A percentile compares a stretch with the other conserved stretches of the same genome.
phyloP scores from a whole-genome alignment of 1,140 invertebrate genomes.

The Palaemon carinicauda region DNA sequence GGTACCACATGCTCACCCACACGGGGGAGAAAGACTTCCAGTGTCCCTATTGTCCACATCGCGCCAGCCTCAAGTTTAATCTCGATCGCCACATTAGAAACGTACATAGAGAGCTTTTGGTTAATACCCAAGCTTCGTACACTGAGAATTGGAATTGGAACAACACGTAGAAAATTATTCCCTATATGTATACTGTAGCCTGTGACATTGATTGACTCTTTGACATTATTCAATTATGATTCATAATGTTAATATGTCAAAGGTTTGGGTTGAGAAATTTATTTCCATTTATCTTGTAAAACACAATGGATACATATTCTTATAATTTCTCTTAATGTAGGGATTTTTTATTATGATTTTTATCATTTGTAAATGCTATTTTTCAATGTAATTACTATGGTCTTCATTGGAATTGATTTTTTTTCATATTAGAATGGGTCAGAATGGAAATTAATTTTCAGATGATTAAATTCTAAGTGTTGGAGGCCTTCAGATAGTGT shows the following conservation, averaged over 20 bases:
- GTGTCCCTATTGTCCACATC: constrained; percentile 67
- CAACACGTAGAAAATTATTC: background rate
- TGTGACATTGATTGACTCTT: too few species aligned
- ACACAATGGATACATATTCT: too few species aligned
- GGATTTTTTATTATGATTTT: background rate
- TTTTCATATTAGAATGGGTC: constrained; percentile 7
- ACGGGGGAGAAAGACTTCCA: constrained; percentile 68
- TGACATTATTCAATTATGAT: too few species aligned
- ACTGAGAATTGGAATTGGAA: background rate
- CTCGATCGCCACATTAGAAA: constrained; percentile 59
- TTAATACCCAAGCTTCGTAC: background rate
- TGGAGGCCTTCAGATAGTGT: constrained; percentile 27
- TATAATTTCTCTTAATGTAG: too few species aligned
- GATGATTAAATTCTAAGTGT: background rate
- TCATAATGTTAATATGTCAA: too few species aligned
- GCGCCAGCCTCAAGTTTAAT: constrained; percentile 55
- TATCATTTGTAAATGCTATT: background rate
- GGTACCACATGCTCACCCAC: constrained; percentile 62
- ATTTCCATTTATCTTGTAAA: too few species aligned
- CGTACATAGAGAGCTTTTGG: constrained; percentile 36
- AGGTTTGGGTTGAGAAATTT: too few species aligned
- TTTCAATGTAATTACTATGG: too few species aligned
- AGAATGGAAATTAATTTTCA: background rate
- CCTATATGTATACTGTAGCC: too few species aligned
- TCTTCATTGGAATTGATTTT: background rate